These are phyloP conservation scores for Rallus crepitans DNA, from an alignment of 2,797 vertebrate genomes.

Conservation along the genomic window DNA sequence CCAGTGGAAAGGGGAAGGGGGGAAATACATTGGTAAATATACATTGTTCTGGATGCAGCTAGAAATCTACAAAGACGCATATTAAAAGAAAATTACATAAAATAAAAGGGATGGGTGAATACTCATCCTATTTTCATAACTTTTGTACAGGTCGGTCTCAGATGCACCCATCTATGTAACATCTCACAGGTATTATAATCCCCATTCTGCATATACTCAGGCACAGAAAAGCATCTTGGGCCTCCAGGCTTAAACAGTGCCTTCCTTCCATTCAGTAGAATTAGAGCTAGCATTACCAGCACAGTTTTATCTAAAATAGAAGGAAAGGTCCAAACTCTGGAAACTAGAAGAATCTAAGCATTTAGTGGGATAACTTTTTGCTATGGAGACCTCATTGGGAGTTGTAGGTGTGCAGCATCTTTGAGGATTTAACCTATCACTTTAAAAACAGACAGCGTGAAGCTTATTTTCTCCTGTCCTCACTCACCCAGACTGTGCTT, in stretches of 20 bases:
- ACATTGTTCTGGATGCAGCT: neutral
- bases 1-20: neutral
- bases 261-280: neutral
- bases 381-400: neutral
- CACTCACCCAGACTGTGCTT: neutral
- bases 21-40: neutral
- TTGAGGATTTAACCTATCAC: conserved; percentile 17
- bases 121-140: neutral
- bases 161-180: neutral
- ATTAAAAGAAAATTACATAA: neutral
- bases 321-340: neutral
- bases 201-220: neutral
- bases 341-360: neutral
- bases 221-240: neutral
- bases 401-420: neutral
- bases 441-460: neutral
- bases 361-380: neutral
- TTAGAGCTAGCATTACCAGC: neutral
- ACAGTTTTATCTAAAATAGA: neutral
- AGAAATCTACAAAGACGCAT: neutral
- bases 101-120: neutral
- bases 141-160: neutral
- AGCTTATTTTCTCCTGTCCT: conserved; percentile 32
- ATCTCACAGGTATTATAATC: neutral
- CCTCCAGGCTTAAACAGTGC: neutral